phyloP scores from a whole-genome alignment of 2,888 invertebrate species.

The Euproctis similis region DNA sequence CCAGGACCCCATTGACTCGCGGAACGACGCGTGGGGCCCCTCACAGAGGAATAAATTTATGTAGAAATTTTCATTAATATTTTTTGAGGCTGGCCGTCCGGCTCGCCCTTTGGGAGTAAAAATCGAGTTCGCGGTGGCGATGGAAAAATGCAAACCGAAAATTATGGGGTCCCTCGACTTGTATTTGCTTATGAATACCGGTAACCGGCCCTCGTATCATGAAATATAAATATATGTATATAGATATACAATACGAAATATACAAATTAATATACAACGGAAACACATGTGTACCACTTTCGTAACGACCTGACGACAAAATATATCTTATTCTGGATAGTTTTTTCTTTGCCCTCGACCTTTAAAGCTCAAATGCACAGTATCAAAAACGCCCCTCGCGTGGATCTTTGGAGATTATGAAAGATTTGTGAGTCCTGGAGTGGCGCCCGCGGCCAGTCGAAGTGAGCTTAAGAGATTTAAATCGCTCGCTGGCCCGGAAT shows the following conservation, averaged over 20 bases:
- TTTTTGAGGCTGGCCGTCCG: conserved; percentile 72
- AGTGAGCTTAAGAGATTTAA: conserved; percentile 73
- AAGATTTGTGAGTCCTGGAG: conserved; percentile 73
- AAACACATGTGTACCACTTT: conserved; percentile 31
- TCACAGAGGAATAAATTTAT: conserved; percentile 75
- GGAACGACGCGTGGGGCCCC: conserved; percentile 62
- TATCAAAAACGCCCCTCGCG: conserved; percentile 64
- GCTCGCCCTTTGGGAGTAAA: conserved; percentile 70
- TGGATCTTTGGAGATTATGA: conserved; percentile 70
- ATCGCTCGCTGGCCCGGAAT: conserved; percentile 71
- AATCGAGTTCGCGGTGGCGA: conserved; percentile 74
- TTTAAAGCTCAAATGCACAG: conserved; percentile 41
- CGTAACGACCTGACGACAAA: conserved; percentile 21
- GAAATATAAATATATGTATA: conserved; percentile 55
- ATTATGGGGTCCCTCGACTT: conserved; percentile 72
- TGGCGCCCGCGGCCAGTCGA: conserved; percentile 61
- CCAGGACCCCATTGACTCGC: conserved; percentile 58
- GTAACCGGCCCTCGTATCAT: conserved; percentile 47
- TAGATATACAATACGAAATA: conserved; percentile 55
- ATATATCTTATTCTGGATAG: conserved; percentile 29
- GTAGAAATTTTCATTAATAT: conserved; percentile 77
- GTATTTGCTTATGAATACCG: conserved; percentile 75
- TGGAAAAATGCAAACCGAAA: conserved; percentile 76
- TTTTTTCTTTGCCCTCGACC: conserved; percentile 32
- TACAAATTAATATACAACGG: conserved; percentile 56